Percentiles rank a stretch among this genome's conserved stretches.
Evolutionary conservation across 2,113 vertebrate genomes (phyloP).

Genomic region (Hippocampus zosterae): DNA sequence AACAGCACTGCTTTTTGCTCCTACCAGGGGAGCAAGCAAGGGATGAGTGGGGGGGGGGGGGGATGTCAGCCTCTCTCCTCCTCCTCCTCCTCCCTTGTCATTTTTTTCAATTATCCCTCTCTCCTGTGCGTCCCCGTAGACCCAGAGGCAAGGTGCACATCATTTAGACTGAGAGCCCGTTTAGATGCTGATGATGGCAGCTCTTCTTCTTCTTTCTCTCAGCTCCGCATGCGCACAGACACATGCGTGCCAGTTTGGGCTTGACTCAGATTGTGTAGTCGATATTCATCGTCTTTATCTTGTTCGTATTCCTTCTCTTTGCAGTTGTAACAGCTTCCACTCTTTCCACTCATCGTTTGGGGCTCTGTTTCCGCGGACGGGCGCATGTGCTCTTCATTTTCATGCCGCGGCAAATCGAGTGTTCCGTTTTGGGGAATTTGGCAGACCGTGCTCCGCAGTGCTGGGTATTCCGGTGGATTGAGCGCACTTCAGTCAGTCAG

Average conservation of each 20-base stretch:
- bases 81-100: slow-evolving; percentile 68
- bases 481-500: no score
- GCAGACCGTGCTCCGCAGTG: no score
- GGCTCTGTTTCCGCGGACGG: no score
- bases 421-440: no score
- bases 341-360: no score
- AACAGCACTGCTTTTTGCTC: slow-evolving; percentile 64
- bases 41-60: slow-evolving; percentile 23
- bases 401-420: no score
- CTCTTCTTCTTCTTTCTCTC: slow-evolving; percentile 53
- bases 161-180: slow-evolving; percentile 74
- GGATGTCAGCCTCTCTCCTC: slow-evolving; percentile 48
- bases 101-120: slow-evolving; percentile 78
- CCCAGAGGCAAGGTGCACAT: slow-evolving; percentile 59
- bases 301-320: no score
- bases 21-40: slow-evolving; percentile 36
- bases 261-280: not conserved
- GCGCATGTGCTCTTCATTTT: no score
- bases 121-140: slow-evolving; percentile 57
- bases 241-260: slow-evolving; percentile 28
- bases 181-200: slow-evolving; percentile 73
- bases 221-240: slow-evolving; percentile 10
- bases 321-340: no score
- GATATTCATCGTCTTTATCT: no score
- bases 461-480: no score